Evolutionary conservation across 2,888 invertebrate species (phyloP), one percentile per base, ranked within the genome.

Genomic region (Lasioglossum pauxillum): DNA sequence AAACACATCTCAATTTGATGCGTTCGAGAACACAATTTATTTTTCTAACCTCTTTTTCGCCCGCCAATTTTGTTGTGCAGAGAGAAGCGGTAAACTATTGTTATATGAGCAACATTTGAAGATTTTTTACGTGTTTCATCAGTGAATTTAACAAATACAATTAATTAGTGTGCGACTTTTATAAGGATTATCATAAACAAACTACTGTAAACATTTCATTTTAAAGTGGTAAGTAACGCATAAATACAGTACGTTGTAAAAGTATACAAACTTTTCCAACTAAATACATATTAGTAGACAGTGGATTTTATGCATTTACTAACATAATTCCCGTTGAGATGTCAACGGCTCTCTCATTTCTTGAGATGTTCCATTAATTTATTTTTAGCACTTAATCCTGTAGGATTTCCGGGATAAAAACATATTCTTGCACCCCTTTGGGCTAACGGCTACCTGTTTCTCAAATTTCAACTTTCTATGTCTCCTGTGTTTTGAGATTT

Each of bases 21-120:
- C 14, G 3, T 82, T 82, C 57, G 10, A 31, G 82, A 74, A 57
- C 74, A 23, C 44, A 41, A n/a, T 31, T 83, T 14, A 16, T 44
- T 27, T 72, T 8, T 27, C 3, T 27, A 72, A 44, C 35, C 5
- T 7, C 14, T n/a, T 75, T 35, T 7, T 74, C 76, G 31, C 81
- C 49, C 72, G 81, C 76, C 76, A 81, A 76, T 41, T 76, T 73
- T 35, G 3, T 35, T 35, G 35, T 35, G 5, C 5, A 5, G 35
- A 35, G 5, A 35, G 35, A 35, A 35, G 35, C 35, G 35, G 35
- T 35, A 35, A 64, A 5, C 1, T 35, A 16, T 53, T 69, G 16
- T 53, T 27, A 8, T 23, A 14, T 16, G 23, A 19, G 10, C 44
- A 74, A 27, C 0, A 64, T n/a, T 35, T 10, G 46, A 27, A 38